These are phyloP conservation scores for Physella acuta DNA, from an alignment of 1,140 invertebrate genomes.

Conservation along the genomic window DNA sequence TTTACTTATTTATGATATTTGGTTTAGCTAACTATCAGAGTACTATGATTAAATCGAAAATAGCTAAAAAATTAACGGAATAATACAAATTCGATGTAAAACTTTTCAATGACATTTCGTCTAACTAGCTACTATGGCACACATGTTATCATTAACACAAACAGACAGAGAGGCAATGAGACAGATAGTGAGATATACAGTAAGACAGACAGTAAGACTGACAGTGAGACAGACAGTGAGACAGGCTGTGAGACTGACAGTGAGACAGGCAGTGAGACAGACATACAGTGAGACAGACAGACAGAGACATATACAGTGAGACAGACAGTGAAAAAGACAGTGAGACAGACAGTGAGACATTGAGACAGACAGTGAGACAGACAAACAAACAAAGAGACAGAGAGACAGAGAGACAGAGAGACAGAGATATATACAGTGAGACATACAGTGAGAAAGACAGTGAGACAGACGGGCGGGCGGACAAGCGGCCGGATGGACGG, in stretches of 20 bases:
- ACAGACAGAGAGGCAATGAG: neutral
- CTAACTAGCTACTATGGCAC: too few relatives aligned
- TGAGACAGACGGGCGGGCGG: slow-evolving; percentile 4
- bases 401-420: neutral
- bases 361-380: neutral
- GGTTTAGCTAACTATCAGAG: too few relatives aligned
- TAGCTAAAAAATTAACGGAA: too few relatives aligned
- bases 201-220: neutral
- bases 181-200: neutral
- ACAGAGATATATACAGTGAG: neutral
- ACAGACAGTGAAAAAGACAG: too few relatives aligned
- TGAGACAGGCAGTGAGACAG: neutral
- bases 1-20: too few relatives aligned
- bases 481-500: slow-evolving; percentile 2
- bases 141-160: too few relatives aligned
- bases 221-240: neutral
- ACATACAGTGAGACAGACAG: neutral
- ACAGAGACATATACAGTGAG: neutral
- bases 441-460: slow-evolving; percentile 10
- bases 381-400: too few relatives aligned
- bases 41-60: too few relatives aligned
- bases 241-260: neutral
- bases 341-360: neutral
- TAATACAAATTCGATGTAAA: too few relatives aligned
- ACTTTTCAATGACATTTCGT: too few relatives aligned